These are phyloP conservation scores for Erithacus rubecula DNA, from an alignment of 2,797 vertebrate genomes.

Conservation along the genomic window DNA sequence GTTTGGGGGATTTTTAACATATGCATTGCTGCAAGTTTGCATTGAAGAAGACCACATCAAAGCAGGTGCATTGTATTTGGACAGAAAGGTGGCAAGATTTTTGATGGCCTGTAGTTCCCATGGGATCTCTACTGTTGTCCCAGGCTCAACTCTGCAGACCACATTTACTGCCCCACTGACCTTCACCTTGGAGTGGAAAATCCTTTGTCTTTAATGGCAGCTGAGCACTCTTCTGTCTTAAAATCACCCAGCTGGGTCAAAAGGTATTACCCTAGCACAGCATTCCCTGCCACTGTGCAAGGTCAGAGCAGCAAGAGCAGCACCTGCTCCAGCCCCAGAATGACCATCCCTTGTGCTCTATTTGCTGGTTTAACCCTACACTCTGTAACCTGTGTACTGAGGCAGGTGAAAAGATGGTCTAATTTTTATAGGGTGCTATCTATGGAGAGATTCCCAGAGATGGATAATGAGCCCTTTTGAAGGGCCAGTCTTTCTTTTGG, in stretches of 20 bases:
- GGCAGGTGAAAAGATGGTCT: neutral
- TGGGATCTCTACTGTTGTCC: neutral
- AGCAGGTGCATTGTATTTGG: neutral
- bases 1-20: neutral
- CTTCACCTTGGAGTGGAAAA: neutral
- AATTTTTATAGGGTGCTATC: neutral
- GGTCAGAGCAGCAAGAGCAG: neutral
- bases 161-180: neutral
- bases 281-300: too few species aligned
- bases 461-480: neutral
- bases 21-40: neutral
- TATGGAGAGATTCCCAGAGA: neutral
- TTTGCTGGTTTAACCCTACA: neutral
- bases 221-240: neutral
- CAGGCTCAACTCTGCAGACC: neutral
- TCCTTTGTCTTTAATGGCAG: neutral
- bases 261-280: neutral
- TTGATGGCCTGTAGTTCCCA: neutral
- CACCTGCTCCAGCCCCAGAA: neutral
- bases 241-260: neutral
- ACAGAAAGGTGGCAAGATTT: neutral
- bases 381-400: fast-evolving
- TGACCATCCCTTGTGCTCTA: neutral
- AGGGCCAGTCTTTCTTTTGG: neutral
- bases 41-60: neutral